Conservation (phyloP, 2,888 invertebrate species). For the Aplocera efformata region DNA sequence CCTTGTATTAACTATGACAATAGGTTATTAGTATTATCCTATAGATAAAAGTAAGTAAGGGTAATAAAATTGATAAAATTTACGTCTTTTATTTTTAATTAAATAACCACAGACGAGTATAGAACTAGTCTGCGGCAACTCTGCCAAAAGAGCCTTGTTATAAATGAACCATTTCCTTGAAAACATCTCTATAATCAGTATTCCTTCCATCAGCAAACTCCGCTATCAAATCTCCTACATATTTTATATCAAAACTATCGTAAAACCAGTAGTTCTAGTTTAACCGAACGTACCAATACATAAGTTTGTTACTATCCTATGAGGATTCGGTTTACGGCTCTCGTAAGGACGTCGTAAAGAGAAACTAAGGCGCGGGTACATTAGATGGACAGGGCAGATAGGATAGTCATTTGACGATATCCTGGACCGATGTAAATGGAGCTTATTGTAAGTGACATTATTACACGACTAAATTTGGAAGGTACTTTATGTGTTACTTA, state of each 20-base stretch:
- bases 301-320: slow-evolving; percentile 50
- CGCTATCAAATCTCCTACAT: slow-evolving; percentile 24
- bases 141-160: not conserved
- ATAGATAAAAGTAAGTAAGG: no score
- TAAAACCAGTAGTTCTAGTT: slow-evolving; percentile 28
- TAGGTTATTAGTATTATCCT: no score
- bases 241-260: slow-evolving; percentile 28
- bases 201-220: slow-evolving; percentile 15
- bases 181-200: slow-evolving; percentile 9
- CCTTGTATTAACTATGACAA: no score
- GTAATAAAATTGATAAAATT: no score
- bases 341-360: slow-evolving; percentile 52
- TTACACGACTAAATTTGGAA: slow-evolving; percentile 7
- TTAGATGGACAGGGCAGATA: slow-evolving; percentile 30
- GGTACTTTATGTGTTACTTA: no score
- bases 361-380: slow-evolving; percentile 38
- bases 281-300: slow-evolving; percentile 25
- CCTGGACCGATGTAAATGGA: slow-evolving; percentile 6
- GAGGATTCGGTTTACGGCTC: slow-evolving; percentile 55
- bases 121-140: no score
- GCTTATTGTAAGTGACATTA: slow-evolving; percentile 1
- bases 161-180: not conserved
- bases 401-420: slow-evolving; percentile 8
- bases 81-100: no score
- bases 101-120: no score